phyloP scores from a whole-genome alignment of 2,888 invertebrate species.

The Mellilla xanthometata region DNA sequence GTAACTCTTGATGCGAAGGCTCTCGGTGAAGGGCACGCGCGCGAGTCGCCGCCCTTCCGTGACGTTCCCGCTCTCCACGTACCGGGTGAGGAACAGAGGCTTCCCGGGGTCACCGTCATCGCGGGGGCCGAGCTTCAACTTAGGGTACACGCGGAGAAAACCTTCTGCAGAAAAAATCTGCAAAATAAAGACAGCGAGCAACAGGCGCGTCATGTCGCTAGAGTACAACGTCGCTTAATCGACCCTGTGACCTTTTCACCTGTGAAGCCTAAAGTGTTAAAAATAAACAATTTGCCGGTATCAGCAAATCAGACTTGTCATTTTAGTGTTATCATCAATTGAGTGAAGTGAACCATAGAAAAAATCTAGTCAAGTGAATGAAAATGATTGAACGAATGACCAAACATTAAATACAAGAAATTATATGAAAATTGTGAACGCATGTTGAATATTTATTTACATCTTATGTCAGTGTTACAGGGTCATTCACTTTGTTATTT shows the following conservation, averaged over 20 bases:
- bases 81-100: conserved; percentile 89
- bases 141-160: conserved; percentile 61
- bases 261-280: not conserved
- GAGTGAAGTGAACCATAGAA: too few species aligned
- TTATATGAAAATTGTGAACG: too few species aligned
- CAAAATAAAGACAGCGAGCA: conserved; percentile 40
- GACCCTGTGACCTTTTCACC: conserved; percentile 7
- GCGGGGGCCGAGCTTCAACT: conserved; percentile 50
- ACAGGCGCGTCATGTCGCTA: conserved; percentile 44
- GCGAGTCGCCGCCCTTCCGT: conserved; percentile 83
- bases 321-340: not conserved
- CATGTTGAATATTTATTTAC: too few species aligned
- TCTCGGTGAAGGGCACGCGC: conserved; percentile 82
- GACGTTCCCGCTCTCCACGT: conserved; percentile 87
- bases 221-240: conserved; percentile 15
- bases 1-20: conserved; percentile 85
- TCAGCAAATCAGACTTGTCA: not conserved
- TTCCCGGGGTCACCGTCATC: conserved; percentile 68
- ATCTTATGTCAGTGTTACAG: too few species aligned
- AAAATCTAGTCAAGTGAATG: too few species aligned
- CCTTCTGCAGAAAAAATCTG: conserved; percentile 47
- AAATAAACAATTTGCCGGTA: conserved; percentile 4
- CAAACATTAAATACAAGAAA: too few species aligned
- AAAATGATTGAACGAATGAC: too few species aligned
- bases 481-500: too few species aligned